Evolutionary conservation across 2,113 vertebrate genomes (phyloP).

Genomic region (Strix uralensis): DNA sequence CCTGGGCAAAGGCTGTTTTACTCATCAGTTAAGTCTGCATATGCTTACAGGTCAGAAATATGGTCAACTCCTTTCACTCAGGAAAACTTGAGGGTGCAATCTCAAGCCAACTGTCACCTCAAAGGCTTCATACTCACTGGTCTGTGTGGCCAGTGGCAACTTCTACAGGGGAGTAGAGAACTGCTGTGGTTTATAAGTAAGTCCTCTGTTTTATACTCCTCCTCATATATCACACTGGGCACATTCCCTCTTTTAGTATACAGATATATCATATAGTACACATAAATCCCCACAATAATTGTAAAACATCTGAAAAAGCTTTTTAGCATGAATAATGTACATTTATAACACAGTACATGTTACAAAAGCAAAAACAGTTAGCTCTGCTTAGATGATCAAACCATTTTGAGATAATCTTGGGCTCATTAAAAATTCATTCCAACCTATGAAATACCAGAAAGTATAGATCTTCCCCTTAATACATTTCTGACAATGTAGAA

Average conservation of each 20-base stretch:
- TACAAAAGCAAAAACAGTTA: neutral
- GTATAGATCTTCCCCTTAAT: neutral
- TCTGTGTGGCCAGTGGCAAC: neutral
- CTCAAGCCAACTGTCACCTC: neutral
- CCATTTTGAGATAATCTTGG: slow-evolving; percentile 19
- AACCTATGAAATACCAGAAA: neutral
- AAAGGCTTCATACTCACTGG: neutral
- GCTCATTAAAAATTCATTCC: neutral
- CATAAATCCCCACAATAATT: neutral
- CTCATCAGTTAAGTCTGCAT: neutral
- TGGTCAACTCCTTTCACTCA: neutral
- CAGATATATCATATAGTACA: neutral
- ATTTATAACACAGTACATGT: neutral
- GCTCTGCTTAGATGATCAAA: neutral
- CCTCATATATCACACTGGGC: neutral
- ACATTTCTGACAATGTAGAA: neutral
- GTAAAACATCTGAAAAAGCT: neutral
- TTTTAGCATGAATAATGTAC: neutral
- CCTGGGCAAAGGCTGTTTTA: neutral
- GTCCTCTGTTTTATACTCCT: neutral
- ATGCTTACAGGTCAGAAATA: neutral
- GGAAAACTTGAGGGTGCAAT: neutral
- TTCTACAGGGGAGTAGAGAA: neutral
- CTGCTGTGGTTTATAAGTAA: neutral
- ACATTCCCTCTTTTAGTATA: neutral